These are phyloP conservation scores for Coluber constrictor DNA, from an alignment of 2,797 vertebrate genomes.

Conservation along the genomic window DNA sequence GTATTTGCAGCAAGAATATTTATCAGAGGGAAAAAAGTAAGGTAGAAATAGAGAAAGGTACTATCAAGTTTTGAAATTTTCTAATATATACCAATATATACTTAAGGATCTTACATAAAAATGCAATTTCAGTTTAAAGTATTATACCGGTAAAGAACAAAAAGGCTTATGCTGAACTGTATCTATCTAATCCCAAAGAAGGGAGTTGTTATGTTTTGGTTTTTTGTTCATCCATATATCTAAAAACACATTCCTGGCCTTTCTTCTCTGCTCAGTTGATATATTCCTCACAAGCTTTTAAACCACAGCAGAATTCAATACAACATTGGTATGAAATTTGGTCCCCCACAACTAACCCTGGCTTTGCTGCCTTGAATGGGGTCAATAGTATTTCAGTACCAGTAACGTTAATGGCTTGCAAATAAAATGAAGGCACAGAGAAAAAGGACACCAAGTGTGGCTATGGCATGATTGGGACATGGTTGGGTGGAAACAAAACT, in stretches of 20 bases:
- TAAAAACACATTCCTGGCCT: not conserved
- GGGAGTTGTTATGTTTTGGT: not conserved
- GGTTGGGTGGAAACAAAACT: not conserved
- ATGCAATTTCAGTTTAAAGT: not conserved
- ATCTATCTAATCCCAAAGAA: not conserved
- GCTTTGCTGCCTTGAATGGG: not conserved
- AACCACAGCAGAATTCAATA: not conserved
- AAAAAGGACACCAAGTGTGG: not conserved
- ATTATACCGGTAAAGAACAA: not conserved
- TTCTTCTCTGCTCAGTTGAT: not conserved
- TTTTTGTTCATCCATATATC: not conserved
- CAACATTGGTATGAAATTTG: not conserved
- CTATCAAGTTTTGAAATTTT: slow-evolving; percentile 58
- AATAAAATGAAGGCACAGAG: not conserved
- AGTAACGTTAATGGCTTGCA: not conserved
- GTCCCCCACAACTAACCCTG: not conserved
- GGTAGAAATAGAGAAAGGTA: slow-evolving; percentile 50
- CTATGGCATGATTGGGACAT: not conserved
- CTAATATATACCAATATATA: slow-evolving; percentile 46
- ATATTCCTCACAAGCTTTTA: not conserved
- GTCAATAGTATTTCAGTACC: not conserved
- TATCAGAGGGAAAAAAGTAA: slow-evolving; percentile 62
- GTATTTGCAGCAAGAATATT: slow-evolving; percentile 61
- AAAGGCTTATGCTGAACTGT: not conserved
- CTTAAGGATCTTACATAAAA: slow-evolving; percentile 5